Base-by-base conservation (phyloP, 2,888 invertebrate genomes). In the Tromatobia lineatoria region DNA sequence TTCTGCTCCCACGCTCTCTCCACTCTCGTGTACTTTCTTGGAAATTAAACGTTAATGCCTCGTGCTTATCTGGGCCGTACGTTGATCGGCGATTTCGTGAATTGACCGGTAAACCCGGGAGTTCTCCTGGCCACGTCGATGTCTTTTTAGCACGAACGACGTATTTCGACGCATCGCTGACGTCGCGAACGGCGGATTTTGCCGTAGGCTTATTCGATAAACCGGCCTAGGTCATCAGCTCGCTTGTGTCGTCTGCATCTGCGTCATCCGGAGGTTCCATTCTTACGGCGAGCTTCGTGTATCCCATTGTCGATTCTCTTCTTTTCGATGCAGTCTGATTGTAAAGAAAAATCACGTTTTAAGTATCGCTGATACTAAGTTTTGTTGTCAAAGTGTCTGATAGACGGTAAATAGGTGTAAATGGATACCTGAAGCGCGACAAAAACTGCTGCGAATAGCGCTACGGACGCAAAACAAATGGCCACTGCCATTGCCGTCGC, bases 381-480 rank as follows among this genome's bases (percentile, higher is more conserved):
- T 57, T 13, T 23, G 3, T 57, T 15, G 57, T 25, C 0, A n/a
- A 29, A n/a, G n/a, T 13, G 6, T 61, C 18, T 61, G n/a, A n/a
- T 15, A 57, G 25, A 15, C 2, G 23, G 8, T 25, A 23, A 25
- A 57, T 13, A 13, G 25, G 25, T 13, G 8, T 8, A 8, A 61
- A 18, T 61, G 0, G 34, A 61, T 93, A 97, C 97, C 96, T 97
- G 97, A 90, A 97, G 93, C 80, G 96, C 95, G 87, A 96, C 94
- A 90, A 97, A 96, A 86, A 97, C 96, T 25, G 96, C 95, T 20
- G 96, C 95, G 92, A 97, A 97, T 76, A 97, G 94, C 0, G 96
- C 95, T 18, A 96, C 95, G 85, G 96, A 96, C 85, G 96, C 95
- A 78, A 96, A 95, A 91, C 97, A 96, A 78, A 95, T 95, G 77